A percentile compares a stretch with the other conserved stretches of the same genome.
Conservation (phyloP, 2,797 vertebrate species). For the Rhinophrynus dorsalis region DNA sequence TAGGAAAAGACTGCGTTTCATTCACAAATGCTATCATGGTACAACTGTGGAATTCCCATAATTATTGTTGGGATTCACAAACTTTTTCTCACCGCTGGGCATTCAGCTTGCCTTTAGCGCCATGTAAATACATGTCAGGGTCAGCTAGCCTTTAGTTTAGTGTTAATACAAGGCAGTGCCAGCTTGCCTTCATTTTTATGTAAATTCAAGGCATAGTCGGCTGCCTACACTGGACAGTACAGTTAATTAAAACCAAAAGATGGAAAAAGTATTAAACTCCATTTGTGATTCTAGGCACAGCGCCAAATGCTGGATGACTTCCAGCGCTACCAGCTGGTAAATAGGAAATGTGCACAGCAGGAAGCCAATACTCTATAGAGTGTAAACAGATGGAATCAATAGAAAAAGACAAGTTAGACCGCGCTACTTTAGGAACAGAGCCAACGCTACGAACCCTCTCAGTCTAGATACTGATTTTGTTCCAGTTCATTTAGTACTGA, state of each 20-base stretch:
- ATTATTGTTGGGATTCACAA: too few species aligned
- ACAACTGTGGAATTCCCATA: too few species aligned
- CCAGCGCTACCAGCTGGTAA: constrained; percentile 88
- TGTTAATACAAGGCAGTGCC: too few species aligned
- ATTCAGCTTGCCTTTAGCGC: too few species aligned
- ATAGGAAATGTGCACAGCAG: constrained; percentile 86
- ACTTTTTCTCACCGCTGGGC: too few species aligned
- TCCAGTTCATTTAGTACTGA: constrained; percentile 79
- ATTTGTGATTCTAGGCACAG: constrained; percentile 55
- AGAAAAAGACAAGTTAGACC: constrained; percentile 79
- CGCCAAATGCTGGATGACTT: constrained; percentile 67
- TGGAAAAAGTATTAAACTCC: constrained; percentile 33
- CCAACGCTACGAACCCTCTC: constrained; percentile 68
- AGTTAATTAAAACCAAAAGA: constrained; percentile 49
- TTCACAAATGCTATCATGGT: too few species aligned
- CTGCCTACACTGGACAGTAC: constrained; percentile 27
- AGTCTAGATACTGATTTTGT: constrained; percentile 66
- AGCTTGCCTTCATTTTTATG: constrained; percentile 11
- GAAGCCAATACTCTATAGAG: constrained; percentile 75
- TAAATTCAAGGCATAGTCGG: constrained; percentile 1
- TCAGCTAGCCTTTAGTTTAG: too few species aligned
- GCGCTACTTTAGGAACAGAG: constrained; percentile 67
- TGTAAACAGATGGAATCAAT: constrained; percentile 81
- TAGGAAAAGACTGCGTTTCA: too few species aligned
- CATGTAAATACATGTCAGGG: too few species aligned